phyloP scores from a whole-genome alignment of 1,140 invertebrate species.

The Archegozetes longisetosus region DNA sequence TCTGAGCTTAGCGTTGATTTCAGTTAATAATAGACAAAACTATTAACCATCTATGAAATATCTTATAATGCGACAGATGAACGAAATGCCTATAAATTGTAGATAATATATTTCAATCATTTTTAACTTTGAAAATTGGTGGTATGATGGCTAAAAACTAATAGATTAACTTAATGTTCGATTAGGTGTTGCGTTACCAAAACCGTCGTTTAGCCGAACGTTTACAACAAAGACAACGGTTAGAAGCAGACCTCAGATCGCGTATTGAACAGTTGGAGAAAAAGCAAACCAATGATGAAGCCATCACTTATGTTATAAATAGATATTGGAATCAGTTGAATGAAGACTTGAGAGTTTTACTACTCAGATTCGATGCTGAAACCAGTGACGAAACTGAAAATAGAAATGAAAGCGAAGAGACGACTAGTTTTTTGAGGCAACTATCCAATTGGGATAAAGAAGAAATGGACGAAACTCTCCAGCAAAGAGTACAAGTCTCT shows the following conservation, averaged over 20 bases:
- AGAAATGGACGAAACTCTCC: constrained; percentile 85
- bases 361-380: constrained; percentile 92
- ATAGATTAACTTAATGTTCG: too few species aligned
- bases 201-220: constrained; percentile 85
- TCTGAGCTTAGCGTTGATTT: too few species aligned
- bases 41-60: too few species aligned
- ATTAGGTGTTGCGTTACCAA: constrained; percentile 48
- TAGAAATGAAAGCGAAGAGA: constrained; percentile 78
- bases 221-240: constrained; percentile 69
- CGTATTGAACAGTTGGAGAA: constrained; percentile 93
- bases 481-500: constrained; percentile 62
- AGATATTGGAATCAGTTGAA: constrained; percentile 95
- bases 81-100: too few species aligned
- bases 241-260: constrained; percentile 71
- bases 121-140: too few species aligned
- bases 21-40: too few species aligned
- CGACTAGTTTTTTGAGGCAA: constrained; percentile 86
- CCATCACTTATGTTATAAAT: constrained; percentile 92
- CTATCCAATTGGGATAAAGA: constrained; percentile 97
- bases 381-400: constrained; percentile 65
- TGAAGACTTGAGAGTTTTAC: constrained; percentile 82
- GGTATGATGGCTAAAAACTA: too few species aligned
- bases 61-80: too few species aligned
- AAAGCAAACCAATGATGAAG: constrained; percentile 91
- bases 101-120: too few species aligned